Evolutionary conservation across 2,113 vertebrate genomes (phyloP).

Genomic region (Bathybates hornii): DNA sequence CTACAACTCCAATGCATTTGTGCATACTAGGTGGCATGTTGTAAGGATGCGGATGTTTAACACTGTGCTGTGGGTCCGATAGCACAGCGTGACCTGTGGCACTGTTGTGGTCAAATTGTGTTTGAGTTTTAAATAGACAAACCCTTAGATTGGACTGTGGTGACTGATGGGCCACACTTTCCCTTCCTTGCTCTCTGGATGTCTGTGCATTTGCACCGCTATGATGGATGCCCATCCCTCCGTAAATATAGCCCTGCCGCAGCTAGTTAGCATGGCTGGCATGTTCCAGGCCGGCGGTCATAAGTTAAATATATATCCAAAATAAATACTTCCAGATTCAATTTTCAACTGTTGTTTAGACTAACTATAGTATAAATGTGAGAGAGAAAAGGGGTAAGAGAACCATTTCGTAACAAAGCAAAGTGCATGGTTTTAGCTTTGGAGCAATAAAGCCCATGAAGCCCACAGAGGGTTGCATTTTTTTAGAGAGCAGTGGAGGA

Average conservation of each 20-base stretch:
- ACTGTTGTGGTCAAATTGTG: slow-evolving; percentile 48
- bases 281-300: slow-evolving; percentile 63
- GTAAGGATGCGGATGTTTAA: background rate
- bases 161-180: slow-evolving; percentile 69
- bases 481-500: slow-evolving; percentile 44
- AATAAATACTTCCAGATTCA: slow-evolving; percentile 71
- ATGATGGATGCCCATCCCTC: slow-evolving; percentile 65
- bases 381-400: slow-evolving; percentile 16
- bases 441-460: background rate
- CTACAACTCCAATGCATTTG: background rate
- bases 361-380: slow-evolving; percentile 25
- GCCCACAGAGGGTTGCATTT: slow-evolving; percentile 23
- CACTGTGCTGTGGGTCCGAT: slow-evolving; percentile 19
- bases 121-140: slow-evolving; percentile 58
- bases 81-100: slow-evolving; percentile 16
- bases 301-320: slow-evolving; percentile 66
- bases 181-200: slow-evolving; percentile 56
- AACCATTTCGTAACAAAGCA: slow-evolving; percentile 2
- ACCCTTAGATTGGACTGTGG: slow-evolving; percentile 44
- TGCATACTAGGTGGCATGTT: background rate
- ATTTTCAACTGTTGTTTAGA: slow-evolving; percentile 57
- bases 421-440: background rate
- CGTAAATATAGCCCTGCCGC: slow-evolving; percentile 69
- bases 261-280: slow-evolving; percentile 73
- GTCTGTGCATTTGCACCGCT: slow-evolving; percentile 46